Percentiles rank a stretch among this genome's conserved stretches.
phyloP scores from a whole-genome alignment of 2,113 vertebrate species.

The Ia io region DNA sequence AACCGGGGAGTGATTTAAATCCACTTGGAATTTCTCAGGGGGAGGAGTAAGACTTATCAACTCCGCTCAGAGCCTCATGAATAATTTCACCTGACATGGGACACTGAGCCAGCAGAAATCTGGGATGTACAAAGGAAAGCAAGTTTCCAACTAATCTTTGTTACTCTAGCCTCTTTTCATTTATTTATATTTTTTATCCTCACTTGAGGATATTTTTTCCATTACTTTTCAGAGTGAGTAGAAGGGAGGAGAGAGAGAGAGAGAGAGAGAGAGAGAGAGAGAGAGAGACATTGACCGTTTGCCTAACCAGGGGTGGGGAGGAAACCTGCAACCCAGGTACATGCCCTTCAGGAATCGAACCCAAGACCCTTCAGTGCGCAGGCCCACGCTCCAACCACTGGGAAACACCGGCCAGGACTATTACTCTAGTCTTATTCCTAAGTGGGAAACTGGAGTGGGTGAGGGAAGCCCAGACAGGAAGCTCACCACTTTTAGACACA shows the following conservation, averaged over 20 bases:
- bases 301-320: no score
- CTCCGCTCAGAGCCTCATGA: neutral
- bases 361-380: no score
- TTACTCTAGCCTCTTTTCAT: neutral
- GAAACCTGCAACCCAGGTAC: no score
- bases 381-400: no score
- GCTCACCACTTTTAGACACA: neutral
- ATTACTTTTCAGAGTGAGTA: no score
- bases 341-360: no score
- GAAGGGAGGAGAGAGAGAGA: no score
- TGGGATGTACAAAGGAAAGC: neutral
- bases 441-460: neutral
- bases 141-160: neutral
- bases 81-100: slow-evolving; percentile 53
- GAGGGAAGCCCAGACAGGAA: neutral
- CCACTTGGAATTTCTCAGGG: slow-evolving; percentile 63
- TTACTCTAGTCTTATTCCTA: neutral
- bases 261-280: no score
- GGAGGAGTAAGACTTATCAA: slow-evolving; percentile 31
- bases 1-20: slow-evolving; percentile 60
- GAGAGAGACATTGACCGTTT: no score
- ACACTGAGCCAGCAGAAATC: slow-evolving; percentile 47
- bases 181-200: no score
- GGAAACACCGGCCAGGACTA: no score
- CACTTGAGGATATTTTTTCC: no score